These are phyloP conservation scores for Pollimyrus isidori DNA, from an alignment of 2,113 vertebrate genomes.

Conservation along the genomic window DNA sequence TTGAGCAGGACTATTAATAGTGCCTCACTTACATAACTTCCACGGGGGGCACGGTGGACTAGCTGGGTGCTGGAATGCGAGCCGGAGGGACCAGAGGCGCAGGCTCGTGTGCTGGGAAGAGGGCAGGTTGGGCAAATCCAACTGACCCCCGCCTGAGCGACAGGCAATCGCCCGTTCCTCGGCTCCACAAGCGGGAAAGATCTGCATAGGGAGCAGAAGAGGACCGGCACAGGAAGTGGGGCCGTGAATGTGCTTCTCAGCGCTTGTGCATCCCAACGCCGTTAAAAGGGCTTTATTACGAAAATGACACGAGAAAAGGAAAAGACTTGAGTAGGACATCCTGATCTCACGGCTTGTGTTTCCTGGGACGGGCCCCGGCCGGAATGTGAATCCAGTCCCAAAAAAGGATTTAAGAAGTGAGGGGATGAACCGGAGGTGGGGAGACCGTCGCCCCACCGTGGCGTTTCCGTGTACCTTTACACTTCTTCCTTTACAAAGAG, in stretches of 20 bases:
- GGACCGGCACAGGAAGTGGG: neutral
- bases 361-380: neutral
- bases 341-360: neutral
- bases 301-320: neutral
- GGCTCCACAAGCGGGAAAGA: neutral
- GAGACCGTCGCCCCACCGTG: neutral
- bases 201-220: neutral
- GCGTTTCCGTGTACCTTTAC: neutral
- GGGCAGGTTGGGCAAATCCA: neutral
- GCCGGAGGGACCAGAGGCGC: slow-evolving; percentile 13
- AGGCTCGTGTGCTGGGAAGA: slow-evolving; percentile 28
- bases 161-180: neutral
- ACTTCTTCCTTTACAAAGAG: neutral
- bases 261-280: too few relatives aligned
- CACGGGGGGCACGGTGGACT: slow-evolving; percentile 48
- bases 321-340: neutral
- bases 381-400: neutral
- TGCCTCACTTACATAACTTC: slow-evolving; percentile 62
- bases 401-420: neutral
- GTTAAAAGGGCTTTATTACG: neutral
- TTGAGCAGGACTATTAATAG: slow-evolving; percentile 70
- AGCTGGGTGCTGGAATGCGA: slow-evolving; percentile 42
- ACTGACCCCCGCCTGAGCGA: neutral
- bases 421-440: neutral
- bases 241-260: neutral